Evolutionary conservation across 2,888 invertebrate species (phyloP), one percentile per base, ranked within the genome.

Genomic region (Unio delphinus): DNA sequence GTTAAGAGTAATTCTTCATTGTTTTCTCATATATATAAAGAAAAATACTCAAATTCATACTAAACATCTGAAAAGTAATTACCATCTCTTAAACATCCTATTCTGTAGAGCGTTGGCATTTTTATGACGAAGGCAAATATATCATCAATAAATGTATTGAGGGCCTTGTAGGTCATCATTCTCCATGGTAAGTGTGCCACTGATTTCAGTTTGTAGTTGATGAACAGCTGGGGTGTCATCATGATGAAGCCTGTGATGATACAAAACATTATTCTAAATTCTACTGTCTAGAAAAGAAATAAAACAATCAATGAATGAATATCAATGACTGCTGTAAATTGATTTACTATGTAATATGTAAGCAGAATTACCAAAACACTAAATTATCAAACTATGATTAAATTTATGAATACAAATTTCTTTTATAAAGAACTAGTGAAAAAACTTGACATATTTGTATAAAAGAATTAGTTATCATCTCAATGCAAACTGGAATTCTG

Each of bases 201-300:
- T 26, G 98, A 99, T 89, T 99, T 98, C 83, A 99, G 91, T 91
- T 99, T 99, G 91, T 99, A 99, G 92, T 99, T 99, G 83, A 99
- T 99, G 89, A 99, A 99, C 75, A 99, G 91, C 91, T 99, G 99
- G 8, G 99, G 99, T n/a, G 99, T 99, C 99, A 99, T 99, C 96
- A 99, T 97, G 70, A 99, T 99, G 90, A 99, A 99, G 74, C 99
- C 98, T 92, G 85, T 18, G 84, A 80, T 69, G 69, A 72, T 64
- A 68, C n/a, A 59, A 60, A 62, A 45, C 18, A 61, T 23, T n/a
- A 58, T n/a, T 23, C 15, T 18, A 45, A 34, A 23, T 18, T 34
- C 15, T 55, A n/a, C 4, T 55, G 15, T 58, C 11, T 0, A 28
- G 23, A 18, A 55, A 34, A 67, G 28, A 15, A 45, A 45, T 11